phyloP scores from a whole-genome alignment of 1,140 invertebrate species.

The Colletes gigas region DNA sequence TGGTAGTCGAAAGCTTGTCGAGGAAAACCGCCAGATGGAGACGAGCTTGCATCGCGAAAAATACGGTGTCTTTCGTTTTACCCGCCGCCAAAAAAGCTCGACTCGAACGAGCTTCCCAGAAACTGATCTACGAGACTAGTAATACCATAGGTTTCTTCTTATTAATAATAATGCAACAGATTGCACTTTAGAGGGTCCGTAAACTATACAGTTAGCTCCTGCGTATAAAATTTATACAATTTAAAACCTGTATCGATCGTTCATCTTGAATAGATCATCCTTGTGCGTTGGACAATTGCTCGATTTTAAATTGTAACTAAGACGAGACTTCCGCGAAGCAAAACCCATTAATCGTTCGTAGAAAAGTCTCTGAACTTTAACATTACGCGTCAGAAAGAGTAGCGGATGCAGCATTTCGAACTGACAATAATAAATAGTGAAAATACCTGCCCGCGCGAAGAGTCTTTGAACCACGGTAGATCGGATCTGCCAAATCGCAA shows the following conservation, averaged over 20 bases:
- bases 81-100: conserved; percentile 23
- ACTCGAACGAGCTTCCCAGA: not conserved
- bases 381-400: not conserved
- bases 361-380: not conserved
- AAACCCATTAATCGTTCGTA: not conserved
- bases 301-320: too few relatives aligned
- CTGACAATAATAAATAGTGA: not conserved
- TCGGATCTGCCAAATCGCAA: not conserved
- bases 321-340: not conserved
- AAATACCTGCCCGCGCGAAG: not conserved
- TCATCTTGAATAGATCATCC: too few relatives aligned
- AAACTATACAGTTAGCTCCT: too few relatives aligned
- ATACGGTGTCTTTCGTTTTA: conserved; percentile 18
- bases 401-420: too few relatives aligned
- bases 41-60: conserved; percentile 42
- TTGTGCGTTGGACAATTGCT: too few relatives aligned
- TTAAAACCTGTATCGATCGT: too few relatives aligned
- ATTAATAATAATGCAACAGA: too few relatives aligned
- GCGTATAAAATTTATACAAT: too few relatives aligned
- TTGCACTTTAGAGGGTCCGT: too few relatives aligned
- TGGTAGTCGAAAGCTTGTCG: conserved; percentile 43
- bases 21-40: conserved; percentile 57
- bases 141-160: too few relatives aligned
- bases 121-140: not conserved
- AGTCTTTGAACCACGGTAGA: not conserved